Percentiles rank a stretch among this genome's conserved stretches.
Evolutionary conservation across 37 sponge, comb jelly and placozoan genomes (phyloP).

Genomic region (Petrosia ficiformis): DNA sequence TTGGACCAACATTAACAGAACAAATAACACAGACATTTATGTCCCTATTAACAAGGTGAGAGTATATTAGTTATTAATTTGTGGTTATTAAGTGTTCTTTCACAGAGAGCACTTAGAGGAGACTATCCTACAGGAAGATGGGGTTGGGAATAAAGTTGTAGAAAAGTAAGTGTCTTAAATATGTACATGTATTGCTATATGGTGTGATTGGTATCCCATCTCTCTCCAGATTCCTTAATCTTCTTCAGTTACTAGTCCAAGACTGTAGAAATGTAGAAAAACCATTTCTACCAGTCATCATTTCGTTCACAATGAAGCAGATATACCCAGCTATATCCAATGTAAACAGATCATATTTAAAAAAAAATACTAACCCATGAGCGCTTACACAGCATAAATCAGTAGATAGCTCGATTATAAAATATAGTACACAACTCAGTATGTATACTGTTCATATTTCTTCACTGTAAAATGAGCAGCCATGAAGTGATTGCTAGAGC

Average conservation of each 20-base stretch:
- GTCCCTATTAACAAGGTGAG: slow-evolving; percentile 56
- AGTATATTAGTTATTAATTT: background rate
- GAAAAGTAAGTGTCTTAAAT: slow-evolving; percentile 62
- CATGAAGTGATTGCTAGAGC: no score
- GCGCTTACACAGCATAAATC: no score
- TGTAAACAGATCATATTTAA: background rate
- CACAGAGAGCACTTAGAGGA: slow-evolving; percentile 60
- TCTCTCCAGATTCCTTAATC: slow-evolving; percentile 60
- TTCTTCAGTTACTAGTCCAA: slow-evolving; percentile 57
- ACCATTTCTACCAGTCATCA: slow-evolving; percentile 60
- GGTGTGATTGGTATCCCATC: background rate
- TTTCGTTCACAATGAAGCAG: slow-evolving; percentile 73
- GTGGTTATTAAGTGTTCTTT: background rate
- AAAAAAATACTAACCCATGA: no score
- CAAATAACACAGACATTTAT: slow-evolving; percentile 69
- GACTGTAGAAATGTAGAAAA: slow-evolving; percentile 19
- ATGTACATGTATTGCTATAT: background rate
- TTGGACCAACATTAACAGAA: slow-evolving; percentile 58
- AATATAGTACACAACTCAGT: no score
- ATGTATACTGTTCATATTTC: no score
- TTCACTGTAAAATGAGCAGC: no score
- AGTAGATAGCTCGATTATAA: no score
- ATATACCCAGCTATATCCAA: slow-evolving; percentile 67
- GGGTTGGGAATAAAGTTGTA: slow-evolving; percentile 52
- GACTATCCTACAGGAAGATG: slow-evolving; percentile 33